A percentile compares a stretch with the other conserved stretches of the same genome.
These are phyloP conservation scores for Poeciliopsis turrubarensis DNA, from an alignment of 2,113 vertebrate genomes.

Conservation along the genomic window DNA sequence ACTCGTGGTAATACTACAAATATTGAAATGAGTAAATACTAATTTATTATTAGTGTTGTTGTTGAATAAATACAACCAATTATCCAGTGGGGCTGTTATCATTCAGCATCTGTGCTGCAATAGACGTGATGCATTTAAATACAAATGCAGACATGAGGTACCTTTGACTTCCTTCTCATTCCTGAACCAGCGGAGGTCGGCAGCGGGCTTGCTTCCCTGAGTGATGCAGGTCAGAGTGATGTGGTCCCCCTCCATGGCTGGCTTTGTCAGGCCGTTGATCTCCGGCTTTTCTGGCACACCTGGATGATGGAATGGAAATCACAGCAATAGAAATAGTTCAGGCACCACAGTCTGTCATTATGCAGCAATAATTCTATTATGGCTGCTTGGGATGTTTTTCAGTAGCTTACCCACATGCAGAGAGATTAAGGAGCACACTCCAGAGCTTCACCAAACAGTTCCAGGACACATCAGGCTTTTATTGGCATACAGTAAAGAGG, in stretches of 20 bases:
- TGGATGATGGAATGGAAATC: slow-evolving; percentile 63
- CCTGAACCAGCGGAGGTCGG: slow-evolving; percentile 97
- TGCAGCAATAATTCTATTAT: slow-evolving; percentile 44
- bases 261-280: slow-evolving; percentile 93
- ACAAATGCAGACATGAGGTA: slow-evolving; percentile 54
- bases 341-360: slow-evolving; percentile 34
- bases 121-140: not conserved
- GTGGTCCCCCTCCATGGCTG: slow-evolving; percentile 92
- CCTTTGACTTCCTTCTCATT: slow-evolving; percentile 98
- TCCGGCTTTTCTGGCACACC: slow-evolving; percentile 96
- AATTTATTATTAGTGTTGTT: not conserved
- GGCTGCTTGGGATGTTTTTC: slow-evolving; percentile 32
- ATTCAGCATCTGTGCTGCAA: not conserved
- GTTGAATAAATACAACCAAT: not conserved
- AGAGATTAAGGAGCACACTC: slow-evolving; percentile 30
- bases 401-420: slow-evolving; percentile 29
- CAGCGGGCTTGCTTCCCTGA: slow-evolving; percentile 96
- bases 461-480: not conserved
- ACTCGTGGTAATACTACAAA: not conserved
- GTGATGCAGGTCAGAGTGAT: slow-evolving; percentile 97
- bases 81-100: not conserved
- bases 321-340: slow-evolving; percentile 28
- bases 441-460: slow-evolving; percentile 20
- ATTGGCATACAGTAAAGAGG: not conserved
- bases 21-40: not conserved